phyloP scores from a whole-genome alignment of 2,113 vertebrate genomes.

The Beaufortia kweichowensis region DNA sequence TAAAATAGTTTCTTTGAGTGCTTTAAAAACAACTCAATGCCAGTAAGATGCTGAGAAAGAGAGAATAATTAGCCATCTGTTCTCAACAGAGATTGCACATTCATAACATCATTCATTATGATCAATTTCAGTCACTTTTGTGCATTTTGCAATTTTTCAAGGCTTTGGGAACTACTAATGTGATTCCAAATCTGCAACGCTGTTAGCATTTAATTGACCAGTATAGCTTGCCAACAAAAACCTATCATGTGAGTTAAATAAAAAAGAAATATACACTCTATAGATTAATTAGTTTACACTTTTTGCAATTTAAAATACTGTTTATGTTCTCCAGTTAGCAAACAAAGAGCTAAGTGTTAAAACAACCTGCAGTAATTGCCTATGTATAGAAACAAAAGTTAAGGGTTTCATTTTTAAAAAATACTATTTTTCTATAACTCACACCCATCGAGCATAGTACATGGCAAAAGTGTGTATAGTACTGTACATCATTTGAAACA shows the following conservation, averaged over 20 bases:
- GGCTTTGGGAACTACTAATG: background rate
- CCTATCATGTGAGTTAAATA: background rate
- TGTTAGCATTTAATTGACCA: background rate
- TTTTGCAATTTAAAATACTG: background rate
- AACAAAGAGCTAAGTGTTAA: background rate
- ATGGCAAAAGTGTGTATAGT: too few species aligned
- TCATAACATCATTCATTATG: background rate
- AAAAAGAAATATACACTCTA: background rate
- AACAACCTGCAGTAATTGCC: too few species aligned
- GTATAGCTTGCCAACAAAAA: background rate
- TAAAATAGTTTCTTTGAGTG: conserved; percentile 7
- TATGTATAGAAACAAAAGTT: too few species aligned
- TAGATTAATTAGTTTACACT: background rate
- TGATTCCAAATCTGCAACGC: background rate
- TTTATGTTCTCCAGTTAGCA: background rate
- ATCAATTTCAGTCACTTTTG: background rate
- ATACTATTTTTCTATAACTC: too few species aligned
- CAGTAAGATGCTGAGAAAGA: background rate
- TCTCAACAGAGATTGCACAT: background rate
- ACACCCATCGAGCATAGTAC: too few species aligned
- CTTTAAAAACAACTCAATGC: conserved; percentile 3
- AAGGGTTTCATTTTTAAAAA: too few species aligned
- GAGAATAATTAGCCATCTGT: conserved; percentile 15
- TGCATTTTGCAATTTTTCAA: background rate
- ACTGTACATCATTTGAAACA: too few species aligned